Base-by-base conservation (phyloP, 2,888 invertebrate species). In the Luffia ferchaultella region DNA sequence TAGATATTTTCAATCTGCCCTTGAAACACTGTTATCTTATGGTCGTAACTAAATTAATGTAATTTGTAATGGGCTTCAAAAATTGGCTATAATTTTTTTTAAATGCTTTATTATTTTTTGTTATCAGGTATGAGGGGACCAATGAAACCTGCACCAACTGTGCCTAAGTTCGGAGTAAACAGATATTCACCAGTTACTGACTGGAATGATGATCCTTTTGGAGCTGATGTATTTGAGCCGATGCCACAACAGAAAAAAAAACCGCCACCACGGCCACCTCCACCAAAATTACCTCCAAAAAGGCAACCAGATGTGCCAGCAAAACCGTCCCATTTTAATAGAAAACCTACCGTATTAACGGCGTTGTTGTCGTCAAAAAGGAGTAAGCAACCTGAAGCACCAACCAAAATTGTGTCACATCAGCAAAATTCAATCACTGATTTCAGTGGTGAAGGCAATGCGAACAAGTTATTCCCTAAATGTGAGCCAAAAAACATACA, bases 201-300 rank as follows among this genome's bases (percentile, higher is more conserved):
- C 57, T 85, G 84, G 84, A 73, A 78, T 60, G 74, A 76, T 68
- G 83, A 85, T 59, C 83, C 84, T 1, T 85, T 84, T 63, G 76
- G 75, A 53, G 69, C 78, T 42, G 82, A 85, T 67, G 68, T 83
- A 1, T 83, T 87, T 64, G 83, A 82, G 52, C 77, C 80, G 30
- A 70, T 67, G 42, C 77, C 79, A 46, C 65, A 77, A 50, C 69
- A 62, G 55, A 60, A 66, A 18, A 85, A 86, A 55, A 91, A 89
- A 67, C 91, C 89, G 63, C 89, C 89, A 65, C 90, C 90, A 30
- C 91, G 91, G 2, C 91, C 91, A 2, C 74, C 90, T 40, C 91
- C 91, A 2, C 91, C 91, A 50, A 91, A 90, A 54, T 91, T 90
- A 1, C 88, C 86, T 65, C 68, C 86, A 53, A 62, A 54, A 19